These are phyloP conservation scores for Trichacis sp. DNA, from an alignment of 2,888 invertebrate species.

Conservation along the genomic window DNA sequence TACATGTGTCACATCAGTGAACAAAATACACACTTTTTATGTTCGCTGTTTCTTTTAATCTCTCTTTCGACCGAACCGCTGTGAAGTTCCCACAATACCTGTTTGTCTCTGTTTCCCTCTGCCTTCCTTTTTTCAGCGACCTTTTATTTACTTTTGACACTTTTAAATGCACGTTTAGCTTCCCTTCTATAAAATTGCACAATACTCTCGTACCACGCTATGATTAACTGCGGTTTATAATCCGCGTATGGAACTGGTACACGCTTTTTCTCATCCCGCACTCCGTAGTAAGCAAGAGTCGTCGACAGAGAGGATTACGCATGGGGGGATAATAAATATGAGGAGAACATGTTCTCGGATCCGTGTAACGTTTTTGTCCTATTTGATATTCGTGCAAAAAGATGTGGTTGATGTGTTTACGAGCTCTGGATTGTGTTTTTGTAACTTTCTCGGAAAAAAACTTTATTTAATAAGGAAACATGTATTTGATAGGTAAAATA, in stretches of 20 bases:
- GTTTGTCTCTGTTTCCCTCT: not conserved
- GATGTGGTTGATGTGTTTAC: too few species aligned
- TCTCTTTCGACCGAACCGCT: not conserved
- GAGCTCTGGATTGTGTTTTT: too few species aligned
- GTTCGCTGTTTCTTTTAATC: not conserved
- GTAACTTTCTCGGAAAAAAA: too few species aligned
- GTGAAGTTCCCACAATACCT: not conserved
- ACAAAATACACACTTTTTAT: not conserved
- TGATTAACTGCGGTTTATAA: constrained; percentile 2
- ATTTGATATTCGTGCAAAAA: not conserved
- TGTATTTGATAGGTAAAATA: too few species aligned
- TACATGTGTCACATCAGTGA: not conserved
- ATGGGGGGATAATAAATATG: not conserved
- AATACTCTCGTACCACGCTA: not conserved
- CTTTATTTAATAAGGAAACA: too few species aligned
- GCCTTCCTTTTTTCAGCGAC: not conserved
- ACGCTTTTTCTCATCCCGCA: not conserved
- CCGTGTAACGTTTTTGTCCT: not conserved
- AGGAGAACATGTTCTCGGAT: not conserved
- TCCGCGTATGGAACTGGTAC: constrained; percentile 1
- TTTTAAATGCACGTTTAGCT: constrained; percentile 5
- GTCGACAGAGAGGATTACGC: not conserved
- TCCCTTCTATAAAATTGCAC: not conserved
- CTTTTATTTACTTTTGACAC: not conserved
- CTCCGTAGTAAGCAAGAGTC: not conserved